Base-by-base conservation (phyloP, 1,140 invertebrate genomes). In the Idris sp. region DNA sequence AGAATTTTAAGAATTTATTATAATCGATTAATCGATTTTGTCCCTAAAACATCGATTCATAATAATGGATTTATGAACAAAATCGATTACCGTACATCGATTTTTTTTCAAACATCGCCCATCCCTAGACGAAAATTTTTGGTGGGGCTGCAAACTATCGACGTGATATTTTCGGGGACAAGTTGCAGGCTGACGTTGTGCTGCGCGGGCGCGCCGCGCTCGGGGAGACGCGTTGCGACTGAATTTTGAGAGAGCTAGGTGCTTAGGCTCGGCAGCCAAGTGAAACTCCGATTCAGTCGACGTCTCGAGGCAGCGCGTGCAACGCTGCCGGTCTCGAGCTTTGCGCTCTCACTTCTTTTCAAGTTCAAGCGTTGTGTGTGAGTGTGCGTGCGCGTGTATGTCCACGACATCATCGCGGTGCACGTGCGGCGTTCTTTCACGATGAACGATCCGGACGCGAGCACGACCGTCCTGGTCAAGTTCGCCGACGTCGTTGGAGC, bases 181-280 rank as follows among this genome's bases (percentile, higher is more conserved):
- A 25, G 11, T 14, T 40, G n/a, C 49, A 35, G 19, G 33, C 22
- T 14, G 35, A 40, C 28, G 36, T 16, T 14, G 15, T 56, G 38
- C 28, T 56, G 51, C 51, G 51, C 31, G 38, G 51, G 51, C 51
- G 51, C 51, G n/a, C 22, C 51, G 19, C 30, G 44, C 11, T 14
- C 13, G 10, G 3, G 8, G 46, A 49, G 19, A 4, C 46, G 48
- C 51, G 51, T 56, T 44, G 53, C 53, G 30, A 40, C 53, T 58
- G 44, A 58, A 56, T 26, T 10, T 7, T 6, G 10, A 11, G 31
- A 10, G 7, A 36, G 16, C 40, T 26, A 41, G 38, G 0, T 15
- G 40, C 31, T 14, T 16, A 11, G 1, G 1, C n/a, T n/a, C n/a
- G n/a, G n/a, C n/a, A n/a, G n/a, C n/a, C n/a, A n/a, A n/a, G n/a